These are phyloP conservation scores for Triops cancriformis DNA, from an alignment of 1,140 invertebrate species.

Conservation along the genomic window DNA sequence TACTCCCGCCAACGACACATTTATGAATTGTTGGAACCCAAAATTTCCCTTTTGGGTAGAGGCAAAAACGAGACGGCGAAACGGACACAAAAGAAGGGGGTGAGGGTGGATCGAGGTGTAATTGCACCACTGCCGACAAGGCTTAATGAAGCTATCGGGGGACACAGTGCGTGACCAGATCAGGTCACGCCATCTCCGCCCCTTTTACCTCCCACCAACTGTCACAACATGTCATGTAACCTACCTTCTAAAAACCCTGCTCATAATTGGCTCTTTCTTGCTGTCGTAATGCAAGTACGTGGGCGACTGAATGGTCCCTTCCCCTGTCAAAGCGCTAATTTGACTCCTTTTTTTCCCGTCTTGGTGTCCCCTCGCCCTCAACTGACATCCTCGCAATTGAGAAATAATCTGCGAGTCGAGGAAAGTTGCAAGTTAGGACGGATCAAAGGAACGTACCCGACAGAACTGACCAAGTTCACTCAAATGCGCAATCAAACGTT, in stretches of 20 bases:
- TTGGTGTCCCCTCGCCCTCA: no score
- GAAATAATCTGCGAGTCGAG: no score
- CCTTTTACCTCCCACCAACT: not conserved
- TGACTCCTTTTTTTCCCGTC: not conserved
- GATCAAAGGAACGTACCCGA: no score
- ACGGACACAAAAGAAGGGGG: not conserved
- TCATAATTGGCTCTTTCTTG: conserved; percentile 6
- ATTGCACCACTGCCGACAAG: not conserved
- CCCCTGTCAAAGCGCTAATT: not conserved
- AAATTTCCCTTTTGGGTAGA: no score
- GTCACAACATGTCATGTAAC: not conserved
- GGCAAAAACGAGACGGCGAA: not conserved
- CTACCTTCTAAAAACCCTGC: not conserved
- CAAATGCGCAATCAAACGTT: no score
- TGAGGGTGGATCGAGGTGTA: not conserved
- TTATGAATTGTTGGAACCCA: no score
- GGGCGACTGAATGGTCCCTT: not conserved
- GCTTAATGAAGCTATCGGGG: conserved; percentile 6
- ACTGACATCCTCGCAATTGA: no score
- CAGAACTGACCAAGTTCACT: no score
- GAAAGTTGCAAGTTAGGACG: no score
- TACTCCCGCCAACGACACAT: no score
- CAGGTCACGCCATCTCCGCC: not conserved
- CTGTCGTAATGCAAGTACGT: not conserved
- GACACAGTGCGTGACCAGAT: not conserved